Evolutionary conservation across 2,113 vertebrate species (phyloP), one percentile per base, ranked within the genome.

Genomic region (Alaudala cheleensis): DNA sequence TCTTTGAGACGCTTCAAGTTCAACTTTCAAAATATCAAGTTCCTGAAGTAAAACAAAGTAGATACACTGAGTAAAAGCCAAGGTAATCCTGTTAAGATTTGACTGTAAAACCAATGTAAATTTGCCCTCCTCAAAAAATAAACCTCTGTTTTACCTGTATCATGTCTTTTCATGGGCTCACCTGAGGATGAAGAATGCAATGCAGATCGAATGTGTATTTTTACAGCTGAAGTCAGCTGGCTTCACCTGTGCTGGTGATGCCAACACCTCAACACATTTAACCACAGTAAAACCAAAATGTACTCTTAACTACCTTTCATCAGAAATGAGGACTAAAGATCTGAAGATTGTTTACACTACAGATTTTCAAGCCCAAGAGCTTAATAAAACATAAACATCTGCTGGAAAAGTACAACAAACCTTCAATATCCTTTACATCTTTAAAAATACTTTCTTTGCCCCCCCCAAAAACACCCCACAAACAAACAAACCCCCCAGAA

Each of bases 1-100:
- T 73, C 98, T 98, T 81, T 98, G 99, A 53, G 98, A 98, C 11
- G 98, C 98, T 77, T 99, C 99, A 81, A 99, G 97, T 82, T 99
- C 99, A 79, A 98, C 98, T 96, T 97, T 98, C 95, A 99, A 90
- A 31, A 97, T 74, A 62, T 99, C 98, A 62, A 97, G 97, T 87
- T 99, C 98, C 99, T 99, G 82, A 82, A 50, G 76, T 45, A 82
- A 95, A 92, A 88, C 26, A 95, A 92, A 92, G 80, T 4, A 71
- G 17, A 31, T 6, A 49, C 9, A 28, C 6, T 93, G 33, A 60
- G n/a, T 60, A 60, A 90, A 92, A 53, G 22, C 11, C 51, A 62
- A 31, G 10, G 17, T 12, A 53, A 37, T 64, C 7, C 33, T 71
- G 14, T 13, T 57, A 65, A 64, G 60, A 34, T 11, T 54, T 0